Evolutionary conservation across 2,888 invertebrate species (phyloP), one percentile per base, ranked within the genome.

Genomic region (Tachina fera): DNA sequence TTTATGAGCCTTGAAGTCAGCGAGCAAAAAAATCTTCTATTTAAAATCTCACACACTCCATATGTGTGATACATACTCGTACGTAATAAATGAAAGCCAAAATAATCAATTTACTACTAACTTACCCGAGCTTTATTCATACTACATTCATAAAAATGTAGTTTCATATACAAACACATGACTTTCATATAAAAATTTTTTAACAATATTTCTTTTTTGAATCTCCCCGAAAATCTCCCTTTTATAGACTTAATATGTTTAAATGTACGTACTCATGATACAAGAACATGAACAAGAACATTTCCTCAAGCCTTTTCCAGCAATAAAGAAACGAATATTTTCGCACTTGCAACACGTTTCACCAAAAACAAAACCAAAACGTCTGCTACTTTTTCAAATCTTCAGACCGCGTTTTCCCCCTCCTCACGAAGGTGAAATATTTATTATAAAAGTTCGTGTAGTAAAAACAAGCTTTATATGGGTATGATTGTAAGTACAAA

Each of bases 331-430:
- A 83, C 78, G 56, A 75, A 83, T 74, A 85, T 75, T 79, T 86
- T 86, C 83, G 86, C 86, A 86, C 86, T 86, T 86, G 86, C 86
- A 86, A 86, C 86, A 86, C 86, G 86, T 86, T 76, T 83, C 68
- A 75, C 60, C 39, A 43, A 61, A 22, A 41, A 53, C 76, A 72
- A 78, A 47, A 72, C 83, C 86, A 76, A 83, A 86, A 77, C 86
- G 86, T 86, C 86, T 86, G 83, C 79, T 83, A 80, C 83, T 83
- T 83, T 83, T 83, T 79, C 65, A 83, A 86, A 83, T 80, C 86
- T 72, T 86, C 68, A 79, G 79, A 83, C 76, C 79, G 76, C 83
- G 58, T 76, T 68, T n/a, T 11, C 39, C 39, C 19, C 19, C 71
- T 68, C 6, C 85, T 22, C 19, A 1, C 1, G 51, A 63, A 86